Conservation (phyloP, 2,797 vertebrate species). For the Tiaroga cobitis region DNA sequence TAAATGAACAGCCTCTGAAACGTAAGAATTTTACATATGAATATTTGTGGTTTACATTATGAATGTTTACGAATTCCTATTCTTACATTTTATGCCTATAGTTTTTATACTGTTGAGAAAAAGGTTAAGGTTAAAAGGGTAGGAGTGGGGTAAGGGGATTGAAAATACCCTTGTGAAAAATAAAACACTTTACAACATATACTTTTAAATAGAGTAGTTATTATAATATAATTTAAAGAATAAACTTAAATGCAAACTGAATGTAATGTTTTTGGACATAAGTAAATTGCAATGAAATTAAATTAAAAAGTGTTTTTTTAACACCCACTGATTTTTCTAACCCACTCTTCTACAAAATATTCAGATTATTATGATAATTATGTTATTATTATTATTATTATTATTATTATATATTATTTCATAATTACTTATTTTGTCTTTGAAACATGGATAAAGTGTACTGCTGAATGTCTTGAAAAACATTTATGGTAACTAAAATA, state of each 20-base stretch:
- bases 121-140: neutral
- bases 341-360: neutral
- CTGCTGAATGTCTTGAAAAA: neutral
- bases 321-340: neutral
- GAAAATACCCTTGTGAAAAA: neutral
- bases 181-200: neutral
- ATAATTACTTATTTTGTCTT: neutral
- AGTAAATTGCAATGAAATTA: neutral
- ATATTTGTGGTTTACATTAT: neutral
- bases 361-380: neutral
- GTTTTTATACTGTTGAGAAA: neutral
- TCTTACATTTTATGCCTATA: neutral
- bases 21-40: neutral
- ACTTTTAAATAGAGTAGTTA: neutral
- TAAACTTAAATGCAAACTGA: no score
- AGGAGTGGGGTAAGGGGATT: neutral
- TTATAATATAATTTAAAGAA: neutral
- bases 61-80: neutral
- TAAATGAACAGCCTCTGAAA: neutral
- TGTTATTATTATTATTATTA: no score
- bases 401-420: neutral
- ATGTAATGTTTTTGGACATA: neutral
- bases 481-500: neutral
- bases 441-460: neutral
- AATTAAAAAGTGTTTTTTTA: neutral